Conservation (phyloP, 2,113 vertebrate species). For the Zosterops lateralis region DNA sequence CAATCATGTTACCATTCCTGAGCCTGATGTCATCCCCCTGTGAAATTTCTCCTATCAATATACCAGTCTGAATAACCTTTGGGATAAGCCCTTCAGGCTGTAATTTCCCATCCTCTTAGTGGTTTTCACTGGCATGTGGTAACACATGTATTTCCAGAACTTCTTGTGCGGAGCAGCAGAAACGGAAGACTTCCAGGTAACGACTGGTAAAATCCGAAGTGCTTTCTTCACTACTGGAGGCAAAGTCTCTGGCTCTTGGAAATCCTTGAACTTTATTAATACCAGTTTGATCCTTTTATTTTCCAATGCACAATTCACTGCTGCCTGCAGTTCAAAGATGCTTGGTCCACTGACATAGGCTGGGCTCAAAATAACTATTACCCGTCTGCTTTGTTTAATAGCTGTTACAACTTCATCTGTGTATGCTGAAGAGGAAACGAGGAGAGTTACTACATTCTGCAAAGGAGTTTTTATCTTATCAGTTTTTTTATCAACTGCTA, state of each 20-base stretch:
- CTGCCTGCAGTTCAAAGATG: conserved; percentile 87
- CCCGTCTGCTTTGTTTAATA: conserved; percentile 81
- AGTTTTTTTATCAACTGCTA: not conserved
- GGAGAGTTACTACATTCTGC: not conserved
- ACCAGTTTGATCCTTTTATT: conserved; percentile 75
- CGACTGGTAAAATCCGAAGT: conserved; percentile 78
- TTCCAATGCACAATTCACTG: conserved; percentile 75
- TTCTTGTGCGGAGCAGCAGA: conserved; percentile 50
- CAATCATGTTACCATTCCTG: not conserved
- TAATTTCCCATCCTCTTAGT: not conserved
- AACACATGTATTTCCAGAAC: conserved; percentile 83
- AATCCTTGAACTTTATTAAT: conserved; percentile 74
- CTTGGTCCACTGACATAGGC: conserved; percentile 74
- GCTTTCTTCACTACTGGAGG: conserved; percentile 79
- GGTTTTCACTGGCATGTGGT: conserved; percentile 77
- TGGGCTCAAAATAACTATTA: conserved; percentile 83
- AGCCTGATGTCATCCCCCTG: not conserved
- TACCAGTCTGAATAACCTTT: not conserved
- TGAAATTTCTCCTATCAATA: not conserved
- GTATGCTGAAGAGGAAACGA: conserved; percentile 73
- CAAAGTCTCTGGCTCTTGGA: conserved; percentile 71
- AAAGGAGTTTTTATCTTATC: not conserved
- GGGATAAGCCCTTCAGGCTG: not conserved
- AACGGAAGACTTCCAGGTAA: conserved; percentile 74
- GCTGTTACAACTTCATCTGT: conserved; percentile 81